Conservation (phyloP, 2,888 invertebrate genomes). For the Pseudococcus viburni region DNA sequence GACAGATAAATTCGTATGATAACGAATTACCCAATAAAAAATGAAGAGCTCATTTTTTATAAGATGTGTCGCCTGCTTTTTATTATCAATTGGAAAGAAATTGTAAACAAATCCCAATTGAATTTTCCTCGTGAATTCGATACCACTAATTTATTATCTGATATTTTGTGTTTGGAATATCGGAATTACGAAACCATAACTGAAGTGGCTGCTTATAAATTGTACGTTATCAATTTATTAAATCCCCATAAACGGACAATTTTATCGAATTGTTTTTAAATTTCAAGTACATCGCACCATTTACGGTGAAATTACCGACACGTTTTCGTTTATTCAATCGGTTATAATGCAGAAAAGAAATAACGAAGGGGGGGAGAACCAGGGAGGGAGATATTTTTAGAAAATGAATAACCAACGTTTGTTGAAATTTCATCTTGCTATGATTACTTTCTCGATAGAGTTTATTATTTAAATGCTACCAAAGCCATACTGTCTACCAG, state of each 20-base stretch:
- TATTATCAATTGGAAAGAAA: not conserved
- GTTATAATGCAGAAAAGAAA: too few species aligned
- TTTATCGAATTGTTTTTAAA: not conserved
- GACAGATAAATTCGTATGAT: not conserved
- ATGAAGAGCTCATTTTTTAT: not conserved
- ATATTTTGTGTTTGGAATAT: not conserved
- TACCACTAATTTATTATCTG: not conserved
- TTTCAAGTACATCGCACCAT: not conserved
- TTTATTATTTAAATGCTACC: constrained; percentile 20
- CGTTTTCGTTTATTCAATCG: too few species aligned
- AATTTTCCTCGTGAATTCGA: not conserved
- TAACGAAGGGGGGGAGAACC: too few species aligned
- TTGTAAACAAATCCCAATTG: not conserved
- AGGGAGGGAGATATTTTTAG: not conserved
- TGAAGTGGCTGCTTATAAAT: not conserved
- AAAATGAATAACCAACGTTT: not conserved
- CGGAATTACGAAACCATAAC: not conserved
- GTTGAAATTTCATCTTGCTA: not conserved
- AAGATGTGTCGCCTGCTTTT: not conserved
- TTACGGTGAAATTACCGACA: not conserved
- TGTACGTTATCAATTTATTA: constrained; percentile 34
- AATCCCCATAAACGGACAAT: constrained; percentile 9
- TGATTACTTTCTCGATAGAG: not conserved
- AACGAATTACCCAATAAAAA: not conserved
- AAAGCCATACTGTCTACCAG: not conserved